These are phyloP conservation scores for Pungitius pungitius DNA, from an alignment of 2,113 vertebrate species.

Conservation along the genomic window DNA sequence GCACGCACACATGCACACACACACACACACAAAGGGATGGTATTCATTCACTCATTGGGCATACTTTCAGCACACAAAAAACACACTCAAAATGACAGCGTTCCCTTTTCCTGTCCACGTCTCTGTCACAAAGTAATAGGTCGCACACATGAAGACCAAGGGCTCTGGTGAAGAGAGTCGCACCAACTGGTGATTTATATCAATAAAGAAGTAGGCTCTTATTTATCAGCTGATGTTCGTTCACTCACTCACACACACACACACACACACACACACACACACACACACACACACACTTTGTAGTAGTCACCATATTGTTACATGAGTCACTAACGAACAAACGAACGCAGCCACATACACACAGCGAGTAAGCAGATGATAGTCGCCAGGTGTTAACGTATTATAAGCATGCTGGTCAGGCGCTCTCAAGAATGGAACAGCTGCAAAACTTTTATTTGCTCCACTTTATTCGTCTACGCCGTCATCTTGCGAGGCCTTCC, in stretches of 20 bases:
- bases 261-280: constrained; percentile 26
- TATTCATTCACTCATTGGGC: constrained; percentile 70
- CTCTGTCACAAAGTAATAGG: constrained; percentile 45
- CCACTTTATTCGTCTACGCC: constrained; percentile 15
- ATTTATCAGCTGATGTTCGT: constrained; percentile 29
- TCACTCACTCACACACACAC: constrained; percentile 3
- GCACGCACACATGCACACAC: constrained; percentile 15
- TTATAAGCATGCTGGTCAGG: constrained; percentile 9
- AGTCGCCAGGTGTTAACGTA: constrained; percentile 8
- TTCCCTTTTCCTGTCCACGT: constrained; percentile 53
- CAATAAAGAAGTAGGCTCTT: constrained; percentile 21
- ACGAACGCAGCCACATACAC: constrained; percentile 41
- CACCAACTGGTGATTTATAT: constrained; percentile 26
- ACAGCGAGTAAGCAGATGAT: constrained; percentile 39
- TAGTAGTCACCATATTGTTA: constrained; percentile 19
- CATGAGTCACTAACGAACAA: constrained; percentile 46
- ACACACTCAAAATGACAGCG: constrained; percentile 66
- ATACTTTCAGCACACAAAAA: constrained; percentile 56
- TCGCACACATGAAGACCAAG: constrained; percentile 40
- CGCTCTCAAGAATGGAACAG: constrained; percentile 18
- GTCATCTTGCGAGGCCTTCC: constrained; percentile 2
- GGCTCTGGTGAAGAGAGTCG: constrained; percentile 28
- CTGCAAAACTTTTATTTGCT: not conserved
- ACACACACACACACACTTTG: constrained; percentile 24
- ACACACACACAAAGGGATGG: constrained; percentile 52